phyloP scores from a whole-genome alignment of 2,888 invertebrate species.

The Glomeris marginata region DNA sequence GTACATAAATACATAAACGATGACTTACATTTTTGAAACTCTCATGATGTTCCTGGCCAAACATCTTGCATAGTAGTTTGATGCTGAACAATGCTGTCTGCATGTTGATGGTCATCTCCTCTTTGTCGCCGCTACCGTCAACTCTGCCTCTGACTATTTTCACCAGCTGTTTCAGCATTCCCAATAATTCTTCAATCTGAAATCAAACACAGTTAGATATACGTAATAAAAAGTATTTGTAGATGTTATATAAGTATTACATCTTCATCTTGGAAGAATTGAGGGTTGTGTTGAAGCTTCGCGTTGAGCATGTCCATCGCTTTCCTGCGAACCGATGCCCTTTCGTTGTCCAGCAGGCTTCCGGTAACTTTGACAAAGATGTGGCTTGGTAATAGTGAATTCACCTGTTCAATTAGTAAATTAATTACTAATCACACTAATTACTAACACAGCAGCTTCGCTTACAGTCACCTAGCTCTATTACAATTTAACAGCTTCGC shows the following conservation, averaged over 20 bases:
- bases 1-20: too few species aligned
- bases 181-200: background rate
- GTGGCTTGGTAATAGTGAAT: conserved; percentile 49
- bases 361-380: conserved; percentile 65
- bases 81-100: conserved; percentile 69
- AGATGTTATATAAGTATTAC: background rate
- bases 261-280: conserved; percentile 35
- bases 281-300: conserved; percentile 54
- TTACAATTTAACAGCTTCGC: too few species aligned
- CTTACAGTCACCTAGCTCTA: too few species aligned
- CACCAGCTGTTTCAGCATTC: conserved; percentile 44
- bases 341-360: conserved; percentile 49
- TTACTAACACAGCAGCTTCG: too few species aligned
- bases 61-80: conserved; percentile 59
- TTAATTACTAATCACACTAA: too few species aligned
- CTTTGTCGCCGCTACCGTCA: conserved; percentile 22
- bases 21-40: conserved; percentile 47
- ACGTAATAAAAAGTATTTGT: background rate
- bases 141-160: conserved; percentile 39
- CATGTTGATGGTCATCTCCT: conserved; percentile 47
- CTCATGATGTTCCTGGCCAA: conserved; percentile 50
- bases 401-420: too few species aligned
- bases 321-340: conserved; percentile 56
- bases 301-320: conserved; percentile 71
- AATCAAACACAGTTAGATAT: background rate